phyloP scores from a whole-genome alignment of 1,140 invertebrate genomes.

The Pemphigus obesinymphae region DNA sequence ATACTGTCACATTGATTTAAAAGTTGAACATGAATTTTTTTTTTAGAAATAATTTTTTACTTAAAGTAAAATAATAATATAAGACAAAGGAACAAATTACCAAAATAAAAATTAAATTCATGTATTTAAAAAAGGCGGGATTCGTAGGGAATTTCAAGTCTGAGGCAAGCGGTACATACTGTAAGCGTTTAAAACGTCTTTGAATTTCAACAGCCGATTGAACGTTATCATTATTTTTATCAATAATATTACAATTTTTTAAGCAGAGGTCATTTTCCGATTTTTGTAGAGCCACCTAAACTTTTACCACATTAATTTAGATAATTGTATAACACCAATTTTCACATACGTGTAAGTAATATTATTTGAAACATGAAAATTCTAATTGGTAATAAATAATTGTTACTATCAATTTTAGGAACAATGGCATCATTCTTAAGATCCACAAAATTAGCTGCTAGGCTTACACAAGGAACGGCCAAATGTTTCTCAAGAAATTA shows the following conservation, averaged over 20 bases:
- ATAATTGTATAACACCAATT: not conserved
- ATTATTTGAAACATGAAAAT: not conserved
- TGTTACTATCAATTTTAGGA: not conserved
- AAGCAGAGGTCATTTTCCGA: conserved; percentile 29
- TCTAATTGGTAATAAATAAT: not conserved
- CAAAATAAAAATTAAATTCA: too few relatives aligned
- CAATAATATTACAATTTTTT: not conserved
- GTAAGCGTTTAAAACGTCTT: not conserved
- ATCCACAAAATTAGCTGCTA: conserved; percentile 39
- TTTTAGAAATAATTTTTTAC: too few relatives aligned
- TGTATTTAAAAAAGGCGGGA: too few relatives aligned
- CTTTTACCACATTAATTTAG: not conserved
- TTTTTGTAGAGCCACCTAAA: not conserved
- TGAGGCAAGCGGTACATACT: too few relatives aligned
- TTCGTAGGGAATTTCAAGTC: too few relatives aligned
- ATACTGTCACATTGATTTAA: too few relatives aligned
- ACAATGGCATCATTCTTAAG: conserved; percentile 45
- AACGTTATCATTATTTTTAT: conserved; percentile 8
- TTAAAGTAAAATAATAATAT: too few relatives aligned
- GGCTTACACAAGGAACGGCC: conserved; percentile 49
- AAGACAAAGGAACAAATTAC: too few relatives aligned
- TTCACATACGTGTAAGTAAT: not conserved
- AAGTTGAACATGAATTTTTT: too few relatives aligned
- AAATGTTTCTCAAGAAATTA: conserved; percentile 54
- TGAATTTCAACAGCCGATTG: not conserved